Evolutionary conservation across 1,140 invertebrate species (phyloP), one percentile per base, ranked within the genome.

Genomic region (Papilio aristodemus): DNA sequence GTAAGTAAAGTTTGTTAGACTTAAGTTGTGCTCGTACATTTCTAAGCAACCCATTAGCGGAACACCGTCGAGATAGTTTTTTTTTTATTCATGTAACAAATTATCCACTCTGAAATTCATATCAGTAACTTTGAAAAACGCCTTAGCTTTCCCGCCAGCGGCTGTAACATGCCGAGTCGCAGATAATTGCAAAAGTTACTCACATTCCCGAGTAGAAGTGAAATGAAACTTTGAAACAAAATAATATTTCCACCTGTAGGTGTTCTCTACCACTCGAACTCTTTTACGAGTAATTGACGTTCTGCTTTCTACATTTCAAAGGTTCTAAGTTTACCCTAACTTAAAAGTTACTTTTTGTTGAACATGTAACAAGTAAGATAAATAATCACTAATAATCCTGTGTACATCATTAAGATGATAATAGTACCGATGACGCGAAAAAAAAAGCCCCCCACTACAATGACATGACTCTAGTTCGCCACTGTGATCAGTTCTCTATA

Each of bases 161-260:
- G 59, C 32, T 32, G 27, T 17, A 62, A 62, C 59, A 62, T 62
- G 32, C 36, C 14, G 27, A 62, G 59, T 62, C 59, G n/a, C 59
- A 62, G 59, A 62, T 62, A 62, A 62, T 62, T 62, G 59, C 59
- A 62, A 62, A 62, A 62, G 59, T 62, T 62, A 39, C 8, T 32
- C 32, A 62, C 32, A 62, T 36, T 38, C 32, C 59, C 32, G 17
- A 37, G 14, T 38, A 19, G 59, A 38, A 22, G 32, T 37, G 59
- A 39, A 62, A 62, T 38, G 59, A 62, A 62, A 62, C 36, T 62
- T 62, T 62, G 36, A 62, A 62, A 62, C 59, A 62, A 62, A 39
- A 62, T 62, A 62, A 62, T 62, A 62, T 62, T 62, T 62, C 59
- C 59, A 62, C 59, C 59, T 62, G 59, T 62, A 38, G 59, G 59